Evolutionary conservation across 2,888 invertebrate genomes (phyloP).

Genomic region (Rhagophthalmus giganteus): DNA sequence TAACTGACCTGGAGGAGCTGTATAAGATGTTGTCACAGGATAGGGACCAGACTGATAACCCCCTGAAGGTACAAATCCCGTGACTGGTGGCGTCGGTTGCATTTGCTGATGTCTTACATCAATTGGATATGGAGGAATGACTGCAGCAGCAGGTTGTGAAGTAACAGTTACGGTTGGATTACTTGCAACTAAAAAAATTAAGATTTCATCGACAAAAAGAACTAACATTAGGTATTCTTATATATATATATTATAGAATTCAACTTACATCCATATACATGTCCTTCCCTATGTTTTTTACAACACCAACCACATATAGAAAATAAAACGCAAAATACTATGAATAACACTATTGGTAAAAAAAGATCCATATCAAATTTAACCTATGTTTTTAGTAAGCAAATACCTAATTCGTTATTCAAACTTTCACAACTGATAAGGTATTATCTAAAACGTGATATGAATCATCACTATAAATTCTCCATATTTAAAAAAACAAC

Average conservation of each 20-base stretch:
- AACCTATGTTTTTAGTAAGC: neutral
- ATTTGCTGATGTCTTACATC: conserved; percentile 11
- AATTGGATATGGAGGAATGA: conserved; percentile 22
- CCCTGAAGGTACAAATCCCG: conserved; percentile 14
- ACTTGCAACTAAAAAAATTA: conserved; percentile 13
- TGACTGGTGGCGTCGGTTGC: conserved; percentile 2
- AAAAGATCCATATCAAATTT: conserved; percentile 34
- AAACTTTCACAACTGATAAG: conserved; percentile 1
- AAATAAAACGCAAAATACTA: conserved; percentile 37
- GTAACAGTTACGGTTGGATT: conserved; percentile 19
- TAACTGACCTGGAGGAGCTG: conserved; percentile 23
- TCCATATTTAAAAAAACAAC: too few relatives aligned
- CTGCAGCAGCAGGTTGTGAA: conserved; percentile 10
- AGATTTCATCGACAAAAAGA: neutral
- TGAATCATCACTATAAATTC: conserved; percentile 12
- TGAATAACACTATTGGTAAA: conserved; percentile 33
- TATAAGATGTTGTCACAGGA: conserved; percentile 15
- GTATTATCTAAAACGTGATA: neutral
- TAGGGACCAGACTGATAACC: conserved; percentile 24
- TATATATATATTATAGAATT: neutral
- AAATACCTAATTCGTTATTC: neutral
- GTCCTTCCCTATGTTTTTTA: conserved; percentile 34
- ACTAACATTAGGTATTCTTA: neutral
- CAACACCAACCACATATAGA: conserved; percentile 39
- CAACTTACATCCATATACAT: conserved; percentile 35